Evolutionary conservation across 2,113 vertebrate species (phyloP).

Genomic region (Carlito syrichta): DNA sequence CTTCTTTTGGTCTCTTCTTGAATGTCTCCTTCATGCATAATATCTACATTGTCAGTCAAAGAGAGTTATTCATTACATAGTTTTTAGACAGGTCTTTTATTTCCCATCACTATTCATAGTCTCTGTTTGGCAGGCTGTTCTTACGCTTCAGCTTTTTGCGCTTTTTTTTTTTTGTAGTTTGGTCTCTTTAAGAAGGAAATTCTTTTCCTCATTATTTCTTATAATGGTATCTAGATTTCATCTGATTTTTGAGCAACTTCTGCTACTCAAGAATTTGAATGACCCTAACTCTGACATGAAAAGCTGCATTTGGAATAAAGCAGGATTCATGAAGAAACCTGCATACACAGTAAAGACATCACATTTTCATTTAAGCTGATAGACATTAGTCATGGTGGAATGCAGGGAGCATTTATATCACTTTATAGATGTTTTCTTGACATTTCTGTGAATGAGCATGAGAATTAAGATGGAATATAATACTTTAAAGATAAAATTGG

Average conservation of each 20-base stretch:
- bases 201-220: neutral
- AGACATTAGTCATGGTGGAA: neutral
- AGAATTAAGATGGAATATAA: neutral
- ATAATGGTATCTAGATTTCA: neutral
- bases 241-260: neutral
- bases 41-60: neutral
- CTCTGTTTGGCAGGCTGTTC: neutral
- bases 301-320: neutral
- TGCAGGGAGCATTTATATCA: neutral
- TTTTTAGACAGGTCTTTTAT: neutral
- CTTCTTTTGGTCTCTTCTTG: neutral
- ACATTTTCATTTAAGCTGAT: neutral
- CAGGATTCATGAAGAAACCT: neutral
- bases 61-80: neutral
- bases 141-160: neutral
- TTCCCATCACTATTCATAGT: neutral
- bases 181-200: neutral
- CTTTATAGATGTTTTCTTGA: conserved; percentile 20
- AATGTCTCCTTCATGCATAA: neutral
- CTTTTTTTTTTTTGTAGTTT: neutral
- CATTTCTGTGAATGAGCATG: neutral
- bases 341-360: neutral
- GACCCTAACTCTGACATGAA: neutral
- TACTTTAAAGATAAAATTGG: neutral
- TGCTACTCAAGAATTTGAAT: neutral